Base-by-base conservation (phyloP, 2,113 vertebrate genomes). In the Neodontobutis hainanensis region DNA sequence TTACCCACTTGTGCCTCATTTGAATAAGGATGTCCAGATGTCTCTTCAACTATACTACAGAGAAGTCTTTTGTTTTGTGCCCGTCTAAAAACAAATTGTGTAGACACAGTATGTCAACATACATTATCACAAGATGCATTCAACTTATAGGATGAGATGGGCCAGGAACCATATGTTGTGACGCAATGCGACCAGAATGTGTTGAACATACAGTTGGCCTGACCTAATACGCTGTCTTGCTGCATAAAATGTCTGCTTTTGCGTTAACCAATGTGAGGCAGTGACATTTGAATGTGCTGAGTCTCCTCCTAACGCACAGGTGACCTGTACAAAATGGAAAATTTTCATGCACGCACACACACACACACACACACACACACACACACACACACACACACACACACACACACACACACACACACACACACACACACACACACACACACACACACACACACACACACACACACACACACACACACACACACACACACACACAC, bases 221-320 rank as follows among this genome's bases (percentile, higher is more conserved):
- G 4, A 32, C 48, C 53, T 42, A 15, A 40, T 42, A 27, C n/a
- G 48, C 27, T 66, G 67, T 61, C 71, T 73, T 53, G 40, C 75
- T 53, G 66, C 68, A 50, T 15, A 55, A 44, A 36, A 34, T 11
- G 4, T 11, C 49, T 52, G 64, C 53, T 16, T 0, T 47, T 48
- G 51, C 59, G 8, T 87, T 86, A 70, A 80, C 82, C 82, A 87
- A 85, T 65, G 52, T 57, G 16, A 69, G 81, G 85, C 69, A 15
- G 62, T 85, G 90, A 85, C 83, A 89, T 92, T 91, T 91, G 66
- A 90, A 89, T 87, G 83, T 83, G 84, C 81, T 62, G 85, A 81
- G 69, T 87, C 84, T 81, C 81, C 73, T 27, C 55, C 75, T 53
- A 61, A 55, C 8, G 40, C 68, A 47, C 72, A 84, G 74, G 73